Percentiles rank a stretch among this genome's conserved stretches.
Evolutionary conservation across 2,888 invertebrate species (phyloP).

Genomic region (Drosophila ezoana): DNA sequence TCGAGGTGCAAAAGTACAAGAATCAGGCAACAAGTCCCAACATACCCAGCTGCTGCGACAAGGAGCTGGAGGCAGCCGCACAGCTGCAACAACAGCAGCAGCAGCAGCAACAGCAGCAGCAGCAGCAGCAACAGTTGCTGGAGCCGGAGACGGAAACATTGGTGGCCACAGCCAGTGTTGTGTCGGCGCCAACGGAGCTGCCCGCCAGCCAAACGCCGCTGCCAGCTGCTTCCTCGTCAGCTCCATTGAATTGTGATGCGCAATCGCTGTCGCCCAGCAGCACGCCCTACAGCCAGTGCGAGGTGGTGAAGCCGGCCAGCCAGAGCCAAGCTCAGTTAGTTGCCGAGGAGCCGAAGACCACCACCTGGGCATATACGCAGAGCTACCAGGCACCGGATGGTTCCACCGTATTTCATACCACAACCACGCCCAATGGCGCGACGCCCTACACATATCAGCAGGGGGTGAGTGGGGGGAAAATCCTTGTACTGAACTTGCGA

Average conservation of each 20-base stretch:
- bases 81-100: slow-evolving; percentile 31
- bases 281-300: slow-evolving; percentile 82
- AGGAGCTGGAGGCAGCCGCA: slow-evolving; percentile 54
- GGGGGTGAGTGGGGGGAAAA: slow-evolving; percentile 74
- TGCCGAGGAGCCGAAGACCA: slow-evolving; percentile 74
- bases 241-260: slow-evolving; percentile 73
- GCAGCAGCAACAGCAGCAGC: slow-evolving; percentile 20
- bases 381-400: slow-evolving; percentile 84
- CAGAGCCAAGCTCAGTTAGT: slow-evolving; percentile 59
- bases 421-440: slow-evolving; percentile 78
- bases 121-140: slow-evolving; percentile 20
- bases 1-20: slow-evolving; percentile 84
- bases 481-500: too few relatives aligned
- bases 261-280: slow-evolving; percentile 81
- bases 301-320: slow-evolving; percentile 60
- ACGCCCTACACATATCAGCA: slow-evolving; percentile 85
- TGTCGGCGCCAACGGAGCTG: slow-evolving; percentile 38
- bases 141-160: slow-evolving; percentile 37
- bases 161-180: slow-evolving; percentile 26
- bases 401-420: slow-evolving; percentile 83
- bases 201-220: slow-evolving; percentile 70
- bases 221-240: slow-evolving; percentile 36
- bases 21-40: slow-evolving; percentile 85
- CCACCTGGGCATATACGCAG: slow-evolving; percentile 83
- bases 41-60: slow-evolving; percentile 81